These are phyloP conservation scores for Bradypodion ventrale DNA, from an alignment of 2,797 vertebrate species.

Conservation along the genomic window DNA sequence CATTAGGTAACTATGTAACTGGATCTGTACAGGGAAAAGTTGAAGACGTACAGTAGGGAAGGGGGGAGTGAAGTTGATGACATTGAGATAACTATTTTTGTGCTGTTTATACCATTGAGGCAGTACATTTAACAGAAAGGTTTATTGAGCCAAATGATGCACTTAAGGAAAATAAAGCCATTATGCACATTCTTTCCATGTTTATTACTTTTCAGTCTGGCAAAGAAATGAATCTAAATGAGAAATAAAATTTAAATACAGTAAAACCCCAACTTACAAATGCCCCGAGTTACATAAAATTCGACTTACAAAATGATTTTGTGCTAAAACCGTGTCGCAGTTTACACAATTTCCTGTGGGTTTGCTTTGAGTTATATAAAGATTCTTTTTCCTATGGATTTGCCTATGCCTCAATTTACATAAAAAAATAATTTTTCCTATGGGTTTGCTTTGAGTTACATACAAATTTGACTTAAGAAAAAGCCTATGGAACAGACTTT, in stretches of 20 bases:
- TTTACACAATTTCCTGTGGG: no score
- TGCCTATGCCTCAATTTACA: no score
- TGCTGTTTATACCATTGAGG: slow-evolving; percentile 7
- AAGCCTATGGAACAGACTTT: no score
- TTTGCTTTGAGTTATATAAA: no score
- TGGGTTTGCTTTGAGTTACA: no score
- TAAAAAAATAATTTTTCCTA: no score
- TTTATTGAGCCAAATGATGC: slow-evolving; percentile 14
- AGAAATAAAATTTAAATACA: not conserved
- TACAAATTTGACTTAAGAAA: no score
- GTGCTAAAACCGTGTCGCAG: no score
- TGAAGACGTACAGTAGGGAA: slow-evolving; percentile 1
- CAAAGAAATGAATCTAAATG: not conserved
- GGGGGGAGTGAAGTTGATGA: not conserved
- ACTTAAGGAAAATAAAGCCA: slow-evolving; percentile 29
- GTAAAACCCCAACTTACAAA: no score
- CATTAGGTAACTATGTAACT: slow-evolving; percentile 34
- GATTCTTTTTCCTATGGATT: no score
- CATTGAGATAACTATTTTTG: slow-evolving; percentile 31
- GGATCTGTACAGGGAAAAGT: not conserved
- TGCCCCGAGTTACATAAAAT: no score
- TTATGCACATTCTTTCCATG: slow-evolving; percentile 8
- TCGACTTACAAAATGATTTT: no score
- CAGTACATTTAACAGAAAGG: slow-evolving; percentile 34
- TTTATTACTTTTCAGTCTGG: not conserved